These are phyloP conservation scores for Zophobas atratus DNA, from an alignment of 1,140 invertebrate genomes.

Conservation along the genomic window DNA sequence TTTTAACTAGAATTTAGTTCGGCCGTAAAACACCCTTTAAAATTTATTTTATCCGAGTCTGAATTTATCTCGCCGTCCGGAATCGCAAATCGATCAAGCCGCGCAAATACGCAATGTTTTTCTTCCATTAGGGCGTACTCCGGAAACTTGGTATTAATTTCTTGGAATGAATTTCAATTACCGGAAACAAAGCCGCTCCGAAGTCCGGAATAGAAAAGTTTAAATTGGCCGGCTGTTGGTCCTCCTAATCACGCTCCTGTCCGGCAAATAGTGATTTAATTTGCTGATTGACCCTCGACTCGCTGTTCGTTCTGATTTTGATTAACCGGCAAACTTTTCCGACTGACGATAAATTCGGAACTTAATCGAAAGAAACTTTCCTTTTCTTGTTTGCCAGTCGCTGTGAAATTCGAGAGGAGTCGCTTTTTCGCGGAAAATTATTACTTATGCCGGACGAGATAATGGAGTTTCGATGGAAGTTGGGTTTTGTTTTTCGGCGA, in stretches of 20 bases:
- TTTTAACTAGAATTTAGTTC: too few species aligned
- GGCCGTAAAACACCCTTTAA: too few species aligned
- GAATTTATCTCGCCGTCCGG: neutral
- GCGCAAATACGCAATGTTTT: constrained; percentile 3
- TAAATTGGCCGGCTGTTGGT: constrained; percentile 4
- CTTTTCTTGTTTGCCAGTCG: constrained; percentile 31
- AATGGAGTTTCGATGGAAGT: neutral
- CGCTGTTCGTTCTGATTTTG: constrained; percentile 41
- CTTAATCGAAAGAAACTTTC: constrained; percentile 41
- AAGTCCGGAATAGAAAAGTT: neutral
- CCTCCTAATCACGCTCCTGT: constrained; percentile 29
- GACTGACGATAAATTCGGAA: constrained; percentile 26
- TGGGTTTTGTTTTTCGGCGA: neutral
- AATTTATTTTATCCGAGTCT: too few species aligned
- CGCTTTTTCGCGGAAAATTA: neutral
- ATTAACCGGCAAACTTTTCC: constrained; percentile 43
- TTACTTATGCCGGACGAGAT: neutral
- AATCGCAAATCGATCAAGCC: constrained; percentile 10
- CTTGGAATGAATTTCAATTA: constrained; percentile 19
- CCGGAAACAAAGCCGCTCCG: neutral
- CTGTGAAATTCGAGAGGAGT: constrained; percentile 15
- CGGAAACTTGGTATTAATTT: neutral
- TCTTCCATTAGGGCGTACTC: neutral
- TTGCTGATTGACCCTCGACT: constrained; percentile 37
- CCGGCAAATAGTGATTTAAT: constrained; percentile 34